Evolutionary conservation across 2,113 vertebrate species (phyloP).

Genomic region (Phrynosoma platyrhinos): DNA sequence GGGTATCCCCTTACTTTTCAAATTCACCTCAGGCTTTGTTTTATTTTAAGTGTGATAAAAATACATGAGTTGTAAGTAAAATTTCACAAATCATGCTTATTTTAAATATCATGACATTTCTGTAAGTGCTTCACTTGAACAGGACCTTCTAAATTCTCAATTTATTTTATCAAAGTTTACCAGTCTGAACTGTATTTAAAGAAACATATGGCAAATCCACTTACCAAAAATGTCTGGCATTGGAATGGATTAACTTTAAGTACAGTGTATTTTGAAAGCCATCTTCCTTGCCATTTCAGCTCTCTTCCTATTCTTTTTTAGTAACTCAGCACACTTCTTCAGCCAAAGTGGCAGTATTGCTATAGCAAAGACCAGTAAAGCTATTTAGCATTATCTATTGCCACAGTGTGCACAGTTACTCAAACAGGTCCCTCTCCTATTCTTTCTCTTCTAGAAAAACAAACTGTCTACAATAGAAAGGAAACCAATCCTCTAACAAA

Average conservation of each 20-base stretch:
- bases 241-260: background rate
- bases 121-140: background rate
- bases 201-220: constrained; percentile 18
- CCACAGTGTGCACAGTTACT: background rate
- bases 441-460: constrained; percentile 39
- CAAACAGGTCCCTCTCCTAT: constrained; percentile 20
- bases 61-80: no score
- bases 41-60: background rate
- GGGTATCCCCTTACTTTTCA: background rate
- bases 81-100: background rate
- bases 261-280: fast-evolving
- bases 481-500: background rate
- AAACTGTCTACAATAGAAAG: background rate
- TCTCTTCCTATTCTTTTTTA: constrained; percentile 26
- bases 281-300: constrained; percentile 12
- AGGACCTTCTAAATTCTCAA: background rate
- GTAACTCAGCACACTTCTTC: constrained; percentile 10
- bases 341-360: constrained; percentile 20
- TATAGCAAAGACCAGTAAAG: constrained; percentile 34
- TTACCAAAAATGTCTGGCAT: constrained; percentile 28
- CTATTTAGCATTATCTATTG: constrained; percentile 34
- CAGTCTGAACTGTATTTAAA: constrained; percentile 34
- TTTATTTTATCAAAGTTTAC: background rate
- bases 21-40: background rate
- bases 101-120: background rate